Base-by-base conservation (phyloP, 2,888 invertebrate genomes). In the Antitype chi region DNA sequence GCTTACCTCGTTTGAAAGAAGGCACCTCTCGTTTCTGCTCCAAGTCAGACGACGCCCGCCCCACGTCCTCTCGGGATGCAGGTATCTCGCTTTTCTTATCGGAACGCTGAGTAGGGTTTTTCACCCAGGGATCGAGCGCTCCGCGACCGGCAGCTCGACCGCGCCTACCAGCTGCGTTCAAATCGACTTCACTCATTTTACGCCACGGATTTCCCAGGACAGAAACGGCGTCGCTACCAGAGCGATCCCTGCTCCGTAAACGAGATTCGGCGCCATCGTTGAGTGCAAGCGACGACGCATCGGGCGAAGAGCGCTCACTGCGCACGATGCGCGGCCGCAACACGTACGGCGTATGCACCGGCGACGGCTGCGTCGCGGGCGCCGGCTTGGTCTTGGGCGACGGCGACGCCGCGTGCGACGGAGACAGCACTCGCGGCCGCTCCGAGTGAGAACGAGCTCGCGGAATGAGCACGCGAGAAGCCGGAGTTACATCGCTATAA, bases 401-500 rank as follows among this genome's bases (percentile, higher is more conserved):
- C 89, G 67, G 89, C 60, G 88, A 84, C 60, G 85, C 80, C 81
- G 89, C 86, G 85, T 85, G 91, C 69, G 90, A 86, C 72, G 91
- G 91, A 63, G 91, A 88, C 32, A 60, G 90, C 47, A 77, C 89
- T 87, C 94, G 93, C 87, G 96, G 94, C 69, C 96, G 92, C 91
- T 96, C 95, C 28, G 96, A 95, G 89, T 94, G 94, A 83, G 94
- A 94, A 91, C 95, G 93, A 87, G 96, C 93, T 90, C 96, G 96
- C 75, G 93, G 91, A 74, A 92, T 88, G 53, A 88, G 90, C 64
- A 94, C 90, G 92, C 96, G 91, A 89, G 95, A 85, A 87, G 95
- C 93, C 70, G 95, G 95, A 83, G 96, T 96, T 83, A 97, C 95
- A 91, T 96, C 95, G 89, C 96, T 95, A 76, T 95, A 93, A 87